A percentile compares a stretch with the other conserved stretches of the same genome.
phyloP scores from a whole-genome alignment of 2,113 vertebrate genomes.

The Coptodon rendalli region DNA sequence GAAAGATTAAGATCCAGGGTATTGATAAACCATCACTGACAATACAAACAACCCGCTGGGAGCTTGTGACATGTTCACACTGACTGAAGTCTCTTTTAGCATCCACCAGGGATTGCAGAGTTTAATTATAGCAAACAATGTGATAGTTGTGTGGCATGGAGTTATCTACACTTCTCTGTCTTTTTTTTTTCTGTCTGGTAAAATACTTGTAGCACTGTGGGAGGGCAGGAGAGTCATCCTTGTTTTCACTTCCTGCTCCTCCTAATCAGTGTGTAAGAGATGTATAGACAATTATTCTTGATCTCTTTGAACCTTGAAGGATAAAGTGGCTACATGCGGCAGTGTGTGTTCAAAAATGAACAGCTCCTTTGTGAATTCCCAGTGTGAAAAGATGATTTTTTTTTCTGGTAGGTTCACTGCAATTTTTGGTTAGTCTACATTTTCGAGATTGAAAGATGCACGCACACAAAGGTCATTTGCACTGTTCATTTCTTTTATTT shows the following conservation, averaged over 20 bases:
- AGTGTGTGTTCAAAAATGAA: background rate
- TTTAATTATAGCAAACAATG: conserved; percentile 64
- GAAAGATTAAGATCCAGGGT: conserved; percentile 59
- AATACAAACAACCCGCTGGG: conserved; percentile 50
- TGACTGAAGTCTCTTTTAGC: conserved; percentile 33
- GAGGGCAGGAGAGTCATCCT: background rate
- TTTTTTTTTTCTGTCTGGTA: background rate
- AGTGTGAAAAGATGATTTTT: background rate
- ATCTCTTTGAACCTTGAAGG: background rate
- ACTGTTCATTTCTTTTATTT: background rate
- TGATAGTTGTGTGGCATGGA: conserved; percentile 28
- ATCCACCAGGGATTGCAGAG: conserved; percentile 29
- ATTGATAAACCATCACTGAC: conserved; percentile 66
- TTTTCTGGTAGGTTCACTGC: background rate
- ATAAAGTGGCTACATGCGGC: background rate
- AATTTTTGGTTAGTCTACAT: background rate
- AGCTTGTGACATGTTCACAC: conserved; percentile 39
- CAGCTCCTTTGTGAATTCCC: background rate
- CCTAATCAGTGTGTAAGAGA: conserved; percentile 1
- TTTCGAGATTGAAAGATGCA: background rate
- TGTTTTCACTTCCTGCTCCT: background rate
- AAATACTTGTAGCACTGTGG: background rate
- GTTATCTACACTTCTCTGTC: conserved; percentile 16
- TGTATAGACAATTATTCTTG: background rate
- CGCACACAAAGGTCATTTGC: background rate